Conservation (phyloP, 1,140 invertebrate species). For the Triops cancriformis region DNA sequence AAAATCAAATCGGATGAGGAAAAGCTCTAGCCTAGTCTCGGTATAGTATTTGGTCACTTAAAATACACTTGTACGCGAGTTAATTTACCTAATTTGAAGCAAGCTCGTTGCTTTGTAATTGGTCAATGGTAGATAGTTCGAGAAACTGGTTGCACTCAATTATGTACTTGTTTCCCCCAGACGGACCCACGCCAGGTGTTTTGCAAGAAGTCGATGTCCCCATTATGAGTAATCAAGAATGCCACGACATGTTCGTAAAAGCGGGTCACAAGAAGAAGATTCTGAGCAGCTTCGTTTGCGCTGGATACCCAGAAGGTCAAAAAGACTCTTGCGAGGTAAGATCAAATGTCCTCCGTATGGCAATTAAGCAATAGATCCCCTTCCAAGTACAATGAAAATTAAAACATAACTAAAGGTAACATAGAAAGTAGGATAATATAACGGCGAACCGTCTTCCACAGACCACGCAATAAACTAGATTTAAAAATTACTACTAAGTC, state of each 20-base stretch:
- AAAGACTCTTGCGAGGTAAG: conserved; percentile 89
- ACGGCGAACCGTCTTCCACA: too few species aligned
- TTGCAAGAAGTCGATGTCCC: conserved; percentile 87
- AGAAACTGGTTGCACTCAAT: conserved; percentile 22
- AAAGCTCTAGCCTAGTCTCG: too few species aligned
- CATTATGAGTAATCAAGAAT: conserved; percentile 79
- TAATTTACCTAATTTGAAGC: neutral
- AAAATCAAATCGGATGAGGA: too few species aligned
- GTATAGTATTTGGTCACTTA: too few species aligned
- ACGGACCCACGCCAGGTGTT: conserved; percentile 76
- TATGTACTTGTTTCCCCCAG: conserved; percentile 39
- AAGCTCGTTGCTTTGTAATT: neutral
- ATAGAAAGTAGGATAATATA: too few species aligned
- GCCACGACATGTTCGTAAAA: conserved; percentile 87
- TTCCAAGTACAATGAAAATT: neutral
- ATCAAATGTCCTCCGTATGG: neutral
- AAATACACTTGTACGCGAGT: too few species aligned
- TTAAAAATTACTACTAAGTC: too few species aligned
- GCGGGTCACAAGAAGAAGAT: conserved; percentile 81
- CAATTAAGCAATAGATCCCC: too few species aligned
- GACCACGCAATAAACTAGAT: too few species aligned
- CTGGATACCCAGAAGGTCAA: conserved; percentile 82
- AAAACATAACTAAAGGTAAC: too few species aligned
- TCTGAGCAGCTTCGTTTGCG: conserved; percentile 81
- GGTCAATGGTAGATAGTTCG: conserved; percentile 32